phyloP scores from a whole-genome alignment of 2,888 invertebrate species.

The Lutraria lutraria region DNA sequence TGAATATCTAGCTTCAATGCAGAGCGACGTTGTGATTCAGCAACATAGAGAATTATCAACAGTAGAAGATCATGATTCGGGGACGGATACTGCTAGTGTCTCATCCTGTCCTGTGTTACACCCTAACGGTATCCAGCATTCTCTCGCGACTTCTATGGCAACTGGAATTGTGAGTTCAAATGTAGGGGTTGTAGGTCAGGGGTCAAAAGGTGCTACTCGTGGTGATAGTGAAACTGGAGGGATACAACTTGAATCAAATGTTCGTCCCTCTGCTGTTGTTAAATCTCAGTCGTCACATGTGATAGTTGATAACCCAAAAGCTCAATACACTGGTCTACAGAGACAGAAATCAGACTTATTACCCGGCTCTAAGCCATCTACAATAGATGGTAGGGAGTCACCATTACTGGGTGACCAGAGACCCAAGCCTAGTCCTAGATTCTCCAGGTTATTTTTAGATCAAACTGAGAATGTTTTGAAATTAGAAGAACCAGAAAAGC shows the following conservation, averaged over 20 bases:
- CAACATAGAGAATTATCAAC: conserved; percentile 74
- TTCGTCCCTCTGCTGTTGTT: conserved; percentile 84
- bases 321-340: conserved; percentile 81
- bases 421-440: conserved; percentile 83
- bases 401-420: conserved; percentile 59
- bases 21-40: conserved; percentile 80
- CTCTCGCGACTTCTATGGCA: conserved; percentile 11
- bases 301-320: conserved; percentile 78
- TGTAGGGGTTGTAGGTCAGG: background rate
- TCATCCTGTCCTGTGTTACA: conserved; percentile 76
- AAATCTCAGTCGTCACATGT: conserved; percentile 84
- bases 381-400: conserved; percentile 61
- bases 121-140: conserved; percentile 63
- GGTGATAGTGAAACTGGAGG: conserved; percentile 73
- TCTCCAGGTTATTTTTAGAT: conserved; percentile 80
- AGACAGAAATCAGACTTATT: conserved; percentile 85
- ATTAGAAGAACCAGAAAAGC: conserved; percentile 64
- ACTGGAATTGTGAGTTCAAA: conserved; percentile 32
- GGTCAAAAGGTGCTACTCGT: conserved; percentile 41
- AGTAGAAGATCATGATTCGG: conserved; percentile 82
- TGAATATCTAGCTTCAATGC: conserved; percentile 96
- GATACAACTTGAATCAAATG: conserved; percentile 82
- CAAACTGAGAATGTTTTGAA: conserved; percentile 71
- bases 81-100: conserved; percentile 82
- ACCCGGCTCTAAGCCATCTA: conserved; percentile 70